Evolutionary conservation across 2,888 invertebrate species (phyloP), one percentile per base, ranked within the genome.

Genomic region (Meteorus cinctellus): DNA sequence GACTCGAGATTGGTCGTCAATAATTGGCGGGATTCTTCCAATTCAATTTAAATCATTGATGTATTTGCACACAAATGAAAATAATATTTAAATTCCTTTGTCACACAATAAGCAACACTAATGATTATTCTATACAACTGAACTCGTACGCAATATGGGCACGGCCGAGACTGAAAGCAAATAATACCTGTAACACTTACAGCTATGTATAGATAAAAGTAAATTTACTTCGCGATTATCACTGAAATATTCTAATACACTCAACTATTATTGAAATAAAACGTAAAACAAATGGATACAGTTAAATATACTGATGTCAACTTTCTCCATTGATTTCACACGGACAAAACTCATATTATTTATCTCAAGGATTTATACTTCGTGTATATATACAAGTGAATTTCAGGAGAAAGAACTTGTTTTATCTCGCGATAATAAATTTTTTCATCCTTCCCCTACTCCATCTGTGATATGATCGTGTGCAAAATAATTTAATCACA

Each of bases 11-110:
- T 41, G 41, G 8, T 12, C 12, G 8, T 27, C 27, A n/a, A 27
- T 12, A 1, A 16, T 62, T 24, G 59, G 74, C 74, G 74, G 41
- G 10, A 68, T n/a, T 73, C 55, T 73, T 73, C 45, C 19, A 66
- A 72, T 51, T 34, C 1, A 62, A 66, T 55, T 55, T 4, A 66
- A 24, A 72, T 19, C n/a, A 19, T 19, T 48, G 3, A 63, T 27
- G 60, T 19, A 60, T 16, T 55, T 19, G 0, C 6, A n/a, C 48
- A n/a, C 48, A 4, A 45, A n/a, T 4, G 4, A 48, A 55, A 19
- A 19, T 24, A 48, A 4, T 24, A 19, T 31, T 41, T 19, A 14
- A 63, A 19, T 60, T n/a, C 2, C n/a, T 51, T 29, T 10, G 45
- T 69, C n/a, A 55, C 55, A 31, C 29, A 66, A 41, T 2, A 36